phyloP scores from a whole-genome alignment of 2,797 vertebrate genomes.

The Pseudochirops corinnae region DNA sequence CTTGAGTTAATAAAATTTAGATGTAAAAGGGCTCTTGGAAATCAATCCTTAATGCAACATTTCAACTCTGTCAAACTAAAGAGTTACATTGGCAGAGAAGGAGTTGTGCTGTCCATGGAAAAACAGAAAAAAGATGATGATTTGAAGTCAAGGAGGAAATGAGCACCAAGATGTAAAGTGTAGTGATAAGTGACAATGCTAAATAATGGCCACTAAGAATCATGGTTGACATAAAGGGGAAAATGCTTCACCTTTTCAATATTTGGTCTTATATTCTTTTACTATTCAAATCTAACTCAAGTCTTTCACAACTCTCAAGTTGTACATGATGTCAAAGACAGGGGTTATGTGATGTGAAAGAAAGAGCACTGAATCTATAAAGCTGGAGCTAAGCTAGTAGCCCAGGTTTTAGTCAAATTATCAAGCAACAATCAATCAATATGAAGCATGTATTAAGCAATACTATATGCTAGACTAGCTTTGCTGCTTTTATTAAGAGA shows the following conservation, averaged over 20 bases:
- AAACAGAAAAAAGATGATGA: neutral
- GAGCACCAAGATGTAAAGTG: neutral
- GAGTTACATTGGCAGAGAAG: neutral
- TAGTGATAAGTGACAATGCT: neutral
- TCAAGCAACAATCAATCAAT: neutral
- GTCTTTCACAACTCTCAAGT: slow-evolving; percentile 4
- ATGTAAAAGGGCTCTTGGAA: neutral
- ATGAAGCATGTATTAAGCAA: neutral
- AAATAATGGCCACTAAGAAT: neutral
- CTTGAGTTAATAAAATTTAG: neutral
- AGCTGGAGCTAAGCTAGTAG: neutral
- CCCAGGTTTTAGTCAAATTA: neutral
- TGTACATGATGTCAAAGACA: neutral
- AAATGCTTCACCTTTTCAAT: neutral
- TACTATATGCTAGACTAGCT: neutral
- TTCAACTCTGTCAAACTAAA: neutral
- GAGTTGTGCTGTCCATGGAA: accelerated
- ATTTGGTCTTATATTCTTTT: slow-evolving; percentile 22
- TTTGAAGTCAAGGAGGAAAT: neutral
- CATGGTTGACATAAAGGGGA: too few species aligned
- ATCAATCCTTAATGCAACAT: neutral
- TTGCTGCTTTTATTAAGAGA: neutral
- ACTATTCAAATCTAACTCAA: slow-evolving; percentile 18
- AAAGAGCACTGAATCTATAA: neutral
- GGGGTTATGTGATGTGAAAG: neutral